Conservation (phyloP, 2,113 vertebrate species). For the Melospiza georgiana region DNA sequence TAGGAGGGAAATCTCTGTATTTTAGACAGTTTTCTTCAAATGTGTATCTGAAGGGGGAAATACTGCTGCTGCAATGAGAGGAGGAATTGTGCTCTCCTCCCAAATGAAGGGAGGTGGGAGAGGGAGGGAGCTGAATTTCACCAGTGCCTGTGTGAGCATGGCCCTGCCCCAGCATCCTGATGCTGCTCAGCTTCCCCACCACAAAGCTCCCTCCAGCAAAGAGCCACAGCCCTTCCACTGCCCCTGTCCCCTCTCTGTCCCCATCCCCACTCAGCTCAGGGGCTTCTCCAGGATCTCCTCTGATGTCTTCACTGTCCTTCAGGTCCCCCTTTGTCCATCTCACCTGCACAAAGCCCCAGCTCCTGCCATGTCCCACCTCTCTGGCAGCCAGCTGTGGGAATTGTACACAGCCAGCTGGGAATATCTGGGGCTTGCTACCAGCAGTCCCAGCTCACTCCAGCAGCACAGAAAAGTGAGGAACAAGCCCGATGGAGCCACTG, state of each 20-base stretch:
- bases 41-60: neutral
- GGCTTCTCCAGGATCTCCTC: neutral
- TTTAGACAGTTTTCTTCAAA: neutral
- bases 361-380: neutral
- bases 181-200: neutral
- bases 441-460: neutral
- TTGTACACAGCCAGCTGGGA: neutral
- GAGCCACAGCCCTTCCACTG: neutral
- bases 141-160: neutral
- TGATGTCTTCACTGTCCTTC: neutral
- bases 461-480: neutral
- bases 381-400: neutral
- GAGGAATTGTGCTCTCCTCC: neutral
- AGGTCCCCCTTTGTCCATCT: neutral
- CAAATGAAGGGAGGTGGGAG: neutral
- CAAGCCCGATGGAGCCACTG: neutral
- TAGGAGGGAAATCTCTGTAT: neutral
- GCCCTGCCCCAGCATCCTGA: neutral
- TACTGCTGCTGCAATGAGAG: neutral
- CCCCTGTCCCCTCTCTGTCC: neutral
- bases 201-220: neutral
- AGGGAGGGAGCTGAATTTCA: neutral
- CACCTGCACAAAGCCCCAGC: neutral
- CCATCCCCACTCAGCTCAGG: neutral
- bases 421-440: neutral